These are phyloP conservation scores for Spinus olivaceus DNA, from an alignment of 2,797 vertebrate genomes.

Conservation along the genomic window DNA sequence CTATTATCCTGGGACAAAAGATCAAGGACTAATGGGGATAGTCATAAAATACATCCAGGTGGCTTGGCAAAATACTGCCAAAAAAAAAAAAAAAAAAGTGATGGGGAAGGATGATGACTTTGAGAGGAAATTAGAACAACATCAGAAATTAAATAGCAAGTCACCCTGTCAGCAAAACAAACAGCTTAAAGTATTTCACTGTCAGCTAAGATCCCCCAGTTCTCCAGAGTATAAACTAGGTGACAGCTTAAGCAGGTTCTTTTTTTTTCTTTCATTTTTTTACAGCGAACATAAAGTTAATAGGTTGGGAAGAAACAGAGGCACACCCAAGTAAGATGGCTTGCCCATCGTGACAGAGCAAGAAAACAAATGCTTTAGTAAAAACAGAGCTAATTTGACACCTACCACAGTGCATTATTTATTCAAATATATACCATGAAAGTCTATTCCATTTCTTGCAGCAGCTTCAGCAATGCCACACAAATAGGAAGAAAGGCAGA, in stretches of 20 bases:
- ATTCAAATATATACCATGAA: not conserved
- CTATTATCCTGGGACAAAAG: not conserved
- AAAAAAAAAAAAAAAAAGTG: not conserved
- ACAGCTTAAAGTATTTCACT: not conserved
- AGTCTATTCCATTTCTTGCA: not conserved
- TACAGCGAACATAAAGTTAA: not conserved
- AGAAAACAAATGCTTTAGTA: not conserved
- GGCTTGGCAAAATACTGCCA: not conserved
- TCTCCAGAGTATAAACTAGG: not conserved
- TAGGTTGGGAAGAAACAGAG: not conserved
- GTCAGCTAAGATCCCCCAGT: not conserved
- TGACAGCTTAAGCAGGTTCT: not conserved
- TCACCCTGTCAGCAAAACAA: not conserved
- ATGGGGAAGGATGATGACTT: not conserved
- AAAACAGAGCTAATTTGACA: not conserved
- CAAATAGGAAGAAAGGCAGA: not conserved
- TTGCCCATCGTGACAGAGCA: not conserved
- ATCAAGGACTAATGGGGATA: not conserved
- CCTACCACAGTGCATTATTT: not conserved
- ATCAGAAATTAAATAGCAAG: not conserved
- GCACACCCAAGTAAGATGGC: not conserved
- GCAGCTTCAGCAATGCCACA: not conserved
- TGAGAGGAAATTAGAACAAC: not conserved
- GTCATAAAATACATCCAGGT: not conserved
- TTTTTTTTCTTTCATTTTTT: not conserved